Base-by-base conservation (phyloP, 1,140 invertebrate species). In the Danaus plexippus region DNA sequence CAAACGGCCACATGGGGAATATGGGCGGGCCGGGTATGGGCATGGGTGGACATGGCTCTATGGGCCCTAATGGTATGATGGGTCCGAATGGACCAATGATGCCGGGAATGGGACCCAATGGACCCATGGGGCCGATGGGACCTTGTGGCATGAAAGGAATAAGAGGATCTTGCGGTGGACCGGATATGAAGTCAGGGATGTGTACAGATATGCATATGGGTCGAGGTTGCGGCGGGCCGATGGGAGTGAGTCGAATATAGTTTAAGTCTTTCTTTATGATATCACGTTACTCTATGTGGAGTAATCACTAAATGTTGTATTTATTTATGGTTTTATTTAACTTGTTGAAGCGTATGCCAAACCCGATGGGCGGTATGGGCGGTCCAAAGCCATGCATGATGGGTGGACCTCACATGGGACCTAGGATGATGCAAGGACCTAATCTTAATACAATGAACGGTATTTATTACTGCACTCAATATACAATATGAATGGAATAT, bases 361-460 rank as follows among this genome's bases (percentile, higher is more conserved):
- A 87, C 51, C 86, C 87, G 1, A 88, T 88, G 87, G 84, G 80
- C 7, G 85, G 82, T 11, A 88, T 88, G 87, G 81, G 83, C 44
- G 81, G 79, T 12, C 81, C 80, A 61, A 87, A 87, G 61, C 80
- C 75, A 5, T 88, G 87, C 62, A 88, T 88, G 87, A 88, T 87
- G 85, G 81, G 83, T 9, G 80, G 80, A 53, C 83, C 83, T 15
- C 83, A 86, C 58, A 86, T 86, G 84, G 85, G 85, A 54, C 85
- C 87, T 0, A 73, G 87, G 55, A 88, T 88, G 85, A 88, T 88
- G 85, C 82, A 84, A 0, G 87, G 87, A 51, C 80, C 87, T 56
- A 88, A 88, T 64, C 69, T 88, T n/a, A 87, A 83, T 58, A 72
- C 82, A 12, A 87, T 88, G 85, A 88, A 88, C 57, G 87, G 87